Evolutionary conservation across 2,888 invertebrate genomes (phyloP), one percentile per base, ranked within the genome.

Genomic region (Rhimphoctona megacephalus): DNA sequence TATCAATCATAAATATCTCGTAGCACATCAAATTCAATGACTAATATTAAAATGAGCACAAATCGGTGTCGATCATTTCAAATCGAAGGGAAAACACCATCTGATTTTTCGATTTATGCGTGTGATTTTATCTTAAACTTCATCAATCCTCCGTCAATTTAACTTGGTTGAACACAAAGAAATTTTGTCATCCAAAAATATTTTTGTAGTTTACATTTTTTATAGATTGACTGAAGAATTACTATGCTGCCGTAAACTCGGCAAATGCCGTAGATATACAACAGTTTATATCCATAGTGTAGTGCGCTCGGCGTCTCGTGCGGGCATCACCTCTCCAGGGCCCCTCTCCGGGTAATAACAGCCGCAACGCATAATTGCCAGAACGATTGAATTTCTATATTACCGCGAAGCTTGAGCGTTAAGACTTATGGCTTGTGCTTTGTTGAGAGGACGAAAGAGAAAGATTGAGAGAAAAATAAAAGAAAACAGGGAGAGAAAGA

Each of bases 321-420:
- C 61, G 78, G 79, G 84, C 83, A 85, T 90, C 90, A 87, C 61
- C 61, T 74, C 76, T 89, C 89, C 89, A 81, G 83, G 88, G 52
- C 88, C 81, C 89, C 88, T 69, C 25, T 52, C 57, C 25, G 74
- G 77, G 90, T 92, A 94, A 93, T 93, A 94, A 93, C 92, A 93
- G 92, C 93, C 92, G 90, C 92, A 89, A 90, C 91, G 91, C 91
- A 92, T 93, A 93, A 94, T 94, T 93, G 92, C 93, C 91, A 90
- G 92, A 92, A 92, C 93, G 94, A 94, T 94, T 94, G 94, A 93
- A 94, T 93, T 94, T 93, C 93, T 94, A 91, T 93, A 93, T 93
- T 93, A 93, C 92, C 91, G 90, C 90, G 91, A 91, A 91, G 91
- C 83, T 85, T 74, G 89, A 86, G 85, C 87, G 85, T 86, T 70